Evolutionary conservation across 2,113 vertebrate species (phyloP).

Genomic region (Acrocephalus kingi): DNA sequence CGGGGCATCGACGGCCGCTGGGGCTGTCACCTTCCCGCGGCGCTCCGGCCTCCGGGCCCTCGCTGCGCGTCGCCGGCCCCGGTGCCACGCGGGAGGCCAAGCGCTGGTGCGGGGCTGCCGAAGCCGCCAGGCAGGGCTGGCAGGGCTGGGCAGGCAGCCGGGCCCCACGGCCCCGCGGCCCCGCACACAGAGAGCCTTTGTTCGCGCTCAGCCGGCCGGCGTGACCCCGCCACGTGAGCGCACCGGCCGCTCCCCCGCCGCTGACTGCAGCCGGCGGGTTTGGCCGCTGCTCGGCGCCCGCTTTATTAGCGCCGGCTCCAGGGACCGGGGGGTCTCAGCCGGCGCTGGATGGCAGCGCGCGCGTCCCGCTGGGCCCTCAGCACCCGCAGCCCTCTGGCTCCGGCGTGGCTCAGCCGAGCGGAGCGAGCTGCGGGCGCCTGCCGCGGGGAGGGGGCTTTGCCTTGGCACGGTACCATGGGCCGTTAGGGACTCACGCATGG

Average conservation of each 20-base stretch:
- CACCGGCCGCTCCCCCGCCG: background rate
- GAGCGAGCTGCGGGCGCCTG: background rate
- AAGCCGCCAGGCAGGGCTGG: background rate
- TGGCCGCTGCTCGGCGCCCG: background rate
- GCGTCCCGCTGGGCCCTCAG: background rate
- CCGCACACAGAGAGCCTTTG: constrained; percentile 25
- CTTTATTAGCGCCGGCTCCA: constrained; percentile 43
- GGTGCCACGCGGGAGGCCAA: background rate
- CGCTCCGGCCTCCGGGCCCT: background rate
- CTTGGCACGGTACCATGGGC: background rate
- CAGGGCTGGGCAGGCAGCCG: background rate
- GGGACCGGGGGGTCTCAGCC: background rate
- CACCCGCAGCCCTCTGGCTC: background rate
- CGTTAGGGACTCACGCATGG: background rate
- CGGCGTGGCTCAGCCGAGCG: background rate
- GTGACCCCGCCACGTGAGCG: constrained; percentile 56
- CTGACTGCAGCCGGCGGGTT: background rate
- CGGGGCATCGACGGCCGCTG: background rate
- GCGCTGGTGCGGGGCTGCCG: background rate
- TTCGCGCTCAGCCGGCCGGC: constrained; percentile 36
- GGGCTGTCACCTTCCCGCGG: background rate
- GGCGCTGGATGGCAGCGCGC: background rate
- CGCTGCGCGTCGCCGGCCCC: background rate
- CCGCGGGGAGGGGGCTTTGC: background rate
- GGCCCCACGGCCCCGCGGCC: background rate